phyloP scores from a whole-genome alignment of 2,888 invertebrate genomes.

The Synergus laeviventris region DNA sequence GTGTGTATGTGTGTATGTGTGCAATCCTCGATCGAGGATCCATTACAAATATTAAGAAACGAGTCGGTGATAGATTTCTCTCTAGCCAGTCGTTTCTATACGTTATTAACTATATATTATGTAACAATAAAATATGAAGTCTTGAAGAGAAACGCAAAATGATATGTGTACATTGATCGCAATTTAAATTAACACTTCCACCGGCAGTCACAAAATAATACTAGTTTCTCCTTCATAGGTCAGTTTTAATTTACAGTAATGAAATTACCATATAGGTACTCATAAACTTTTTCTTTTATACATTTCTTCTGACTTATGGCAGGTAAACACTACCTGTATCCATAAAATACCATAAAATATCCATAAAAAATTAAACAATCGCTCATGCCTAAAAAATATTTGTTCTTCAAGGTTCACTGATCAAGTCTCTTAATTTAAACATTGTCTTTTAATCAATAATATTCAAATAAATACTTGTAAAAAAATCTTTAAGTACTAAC shows the following conservation, averaged over 20 bases:
- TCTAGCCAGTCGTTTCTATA: slow-evolving; percentile 47
- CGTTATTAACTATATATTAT: slow-evolving; percentile 31
- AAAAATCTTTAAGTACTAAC: background rate
- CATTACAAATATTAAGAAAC: slow-evolving; percentile 48
- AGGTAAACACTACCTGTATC: background rate
- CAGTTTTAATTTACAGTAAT: slow-evolving; percentile 23
- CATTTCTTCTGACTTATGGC: background rate
- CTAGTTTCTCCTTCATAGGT: slow-evolving; percentile 47
- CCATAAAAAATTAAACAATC: background rate
- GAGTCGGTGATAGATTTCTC: slow-evolving; percentile 51
- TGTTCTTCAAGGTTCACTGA: background rate
- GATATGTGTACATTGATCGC: slow-evolving; percentile 53
- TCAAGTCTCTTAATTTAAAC: background rate
- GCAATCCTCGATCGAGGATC: slow-evolving; percentile 48
- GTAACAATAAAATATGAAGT: slow-evolving; percentile 39
- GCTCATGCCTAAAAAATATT: background rate
- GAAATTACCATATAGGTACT: slow-evolving; percentile 2
- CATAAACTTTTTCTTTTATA: background rate
- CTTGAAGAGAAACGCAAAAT: slow-evolving; percentile 51
- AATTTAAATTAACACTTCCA: slow-evolving; percentile 54
- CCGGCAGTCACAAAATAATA: slow-evolving; percentile 50
- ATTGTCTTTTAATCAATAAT: background rate
- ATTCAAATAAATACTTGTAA: background rate
- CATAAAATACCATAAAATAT: too few relatives aligned
- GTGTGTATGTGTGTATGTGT: background rate